Percentiles rank a stretch among this genome's conserved stretches.
Evolutionary conservation across 2,888 invertebrate genomes (phyloP).

Genomic region (Oasisia sp.): DNA sequence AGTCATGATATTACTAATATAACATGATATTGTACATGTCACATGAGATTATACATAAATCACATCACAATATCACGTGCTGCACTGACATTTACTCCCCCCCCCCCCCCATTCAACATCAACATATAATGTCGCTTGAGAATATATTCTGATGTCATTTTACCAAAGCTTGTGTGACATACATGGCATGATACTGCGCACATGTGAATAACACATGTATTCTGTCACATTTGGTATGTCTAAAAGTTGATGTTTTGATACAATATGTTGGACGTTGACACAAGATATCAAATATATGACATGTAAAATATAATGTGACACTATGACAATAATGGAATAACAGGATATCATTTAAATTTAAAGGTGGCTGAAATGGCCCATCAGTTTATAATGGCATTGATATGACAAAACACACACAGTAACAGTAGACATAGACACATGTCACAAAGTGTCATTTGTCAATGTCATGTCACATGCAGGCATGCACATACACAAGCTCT

Average conservation of each 20-base stretch:
- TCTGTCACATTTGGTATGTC: neutral
- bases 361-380: neutral
- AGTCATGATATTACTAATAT: too few relatives aligned
- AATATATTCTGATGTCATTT: neutral
- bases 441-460: neutral
- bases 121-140: too few relatives aligned
- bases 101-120: too few relatives aligned
- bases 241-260: neutral
- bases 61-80: too few relatives aligned
- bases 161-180: neutral
- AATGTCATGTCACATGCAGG: neutral
- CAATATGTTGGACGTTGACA: neutral
- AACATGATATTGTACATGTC: too few relatives aligned
- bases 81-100: too few relatives aligned
- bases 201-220: neutral
- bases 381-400: neutral
- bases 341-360: neutral
- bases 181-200: neutral
- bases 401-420: neutral
- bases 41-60: too few relatives aligned
- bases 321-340: neutral
- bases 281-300: neutral
- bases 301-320: neutral
- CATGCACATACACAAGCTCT: too few relatives aligned
- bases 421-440: neutral